Conservation (phyloP, 23 tunicate species). For the Ciona savignyi region DNA sequence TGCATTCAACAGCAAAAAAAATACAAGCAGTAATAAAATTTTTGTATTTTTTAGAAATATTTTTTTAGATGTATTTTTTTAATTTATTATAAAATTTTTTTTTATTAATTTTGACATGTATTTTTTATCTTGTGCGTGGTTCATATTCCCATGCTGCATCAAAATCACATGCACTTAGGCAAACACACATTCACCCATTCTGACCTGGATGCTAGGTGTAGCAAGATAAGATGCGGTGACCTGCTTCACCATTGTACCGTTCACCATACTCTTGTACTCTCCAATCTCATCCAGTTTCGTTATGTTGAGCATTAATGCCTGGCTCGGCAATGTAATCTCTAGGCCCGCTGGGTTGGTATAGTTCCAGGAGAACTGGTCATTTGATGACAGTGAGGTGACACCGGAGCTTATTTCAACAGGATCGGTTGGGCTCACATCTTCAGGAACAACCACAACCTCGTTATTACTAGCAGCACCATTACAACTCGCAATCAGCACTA, state of each 20-base stretch:
- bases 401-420: slow-evolving; percentile 10
- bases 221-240: slow-evolving; percentile 7
- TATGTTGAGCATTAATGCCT: slow-evolving; percentile 2
- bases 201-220: slow-evolving; percentile 15
- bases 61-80: too few relatives aligned
- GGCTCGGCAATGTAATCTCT: background rate
- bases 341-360: slow-evolving; percentile 16
- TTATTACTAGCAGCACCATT: too few relatives aligned
- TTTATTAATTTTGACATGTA: too few relatives aligned
- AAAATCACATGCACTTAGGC: too few relatives aligned
- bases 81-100: too few relatives aligned
- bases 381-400: background rate
- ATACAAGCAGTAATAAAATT: too few relatives aligned
- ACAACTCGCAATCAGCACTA: too few relatives aligned
- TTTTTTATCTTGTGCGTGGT: too few relatives aligned
- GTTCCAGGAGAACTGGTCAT: slow-evolving; percentile 11
- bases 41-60: too few relatives aligned
- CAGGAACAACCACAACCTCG: background rate
- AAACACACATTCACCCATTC: too few relatives aligned
- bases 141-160: too few relatives aligned
- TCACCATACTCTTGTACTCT: slow-evolving; percentile 17
- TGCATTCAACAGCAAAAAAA: too few relatives aligned
- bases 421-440: slow-evolving; percentile 3
- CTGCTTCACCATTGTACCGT: background rate
- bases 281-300: slow-evolving; percentile 18